Evolutionary conservation across 2,888 invertebrate genomes (phyloP).

Genomic region (Tetheella fluctuosa): DNA sequence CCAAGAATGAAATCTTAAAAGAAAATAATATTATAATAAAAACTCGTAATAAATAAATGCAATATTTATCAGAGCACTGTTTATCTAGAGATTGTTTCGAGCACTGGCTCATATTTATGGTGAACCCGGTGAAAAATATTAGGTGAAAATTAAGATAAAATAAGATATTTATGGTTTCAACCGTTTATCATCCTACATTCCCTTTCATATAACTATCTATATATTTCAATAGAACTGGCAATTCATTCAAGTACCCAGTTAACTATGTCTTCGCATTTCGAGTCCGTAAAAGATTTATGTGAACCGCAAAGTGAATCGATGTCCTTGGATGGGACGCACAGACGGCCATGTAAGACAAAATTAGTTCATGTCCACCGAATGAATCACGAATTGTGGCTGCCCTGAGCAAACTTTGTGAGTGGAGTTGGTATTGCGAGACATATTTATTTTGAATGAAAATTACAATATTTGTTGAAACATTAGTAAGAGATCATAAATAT

Average conservation of each 20-base stretch:
- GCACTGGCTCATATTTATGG: too few relatives aligned
- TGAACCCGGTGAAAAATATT: too few relatives aligned
- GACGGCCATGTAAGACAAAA: constrained; percentile 56
- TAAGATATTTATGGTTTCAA: too few relatives aligned
- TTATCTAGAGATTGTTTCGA: too few relatives aligned
- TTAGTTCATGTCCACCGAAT: constrained; percentile 47
- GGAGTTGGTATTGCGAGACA: neutral
- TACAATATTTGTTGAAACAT: neutral
- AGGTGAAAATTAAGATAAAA: too few relatives aligned
- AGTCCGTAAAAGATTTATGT: constrained; percentile 2
- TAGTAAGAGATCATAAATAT: too few relatives aligned
- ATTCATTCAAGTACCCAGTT: neutral
- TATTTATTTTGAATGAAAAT: neutral
- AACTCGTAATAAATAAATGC: too few relatives aligned
- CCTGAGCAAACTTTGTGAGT: neutral
- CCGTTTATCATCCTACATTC: too few relatives aligned
- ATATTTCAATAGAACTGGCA: neutral
- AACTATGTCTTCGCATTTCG: neutral
- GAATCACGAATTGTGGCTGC: constrained; percentile 9
- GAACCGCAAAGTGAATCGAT: constrained; percentile 16
- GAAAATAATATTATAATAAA: too few relatives aligned
- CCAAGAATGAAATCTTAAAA: too few relatives aligned
- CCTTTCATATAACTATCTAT: neutral
- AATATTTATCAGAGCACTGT: too few relatives aligned
- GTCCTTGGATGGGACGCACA: constrained; percentile 10